These are phyloP conservation scores for Neotoxoptera formosana DNA, from an alignment of 1,140 invertebrate species.

Conservation along the genomic window DNA sequence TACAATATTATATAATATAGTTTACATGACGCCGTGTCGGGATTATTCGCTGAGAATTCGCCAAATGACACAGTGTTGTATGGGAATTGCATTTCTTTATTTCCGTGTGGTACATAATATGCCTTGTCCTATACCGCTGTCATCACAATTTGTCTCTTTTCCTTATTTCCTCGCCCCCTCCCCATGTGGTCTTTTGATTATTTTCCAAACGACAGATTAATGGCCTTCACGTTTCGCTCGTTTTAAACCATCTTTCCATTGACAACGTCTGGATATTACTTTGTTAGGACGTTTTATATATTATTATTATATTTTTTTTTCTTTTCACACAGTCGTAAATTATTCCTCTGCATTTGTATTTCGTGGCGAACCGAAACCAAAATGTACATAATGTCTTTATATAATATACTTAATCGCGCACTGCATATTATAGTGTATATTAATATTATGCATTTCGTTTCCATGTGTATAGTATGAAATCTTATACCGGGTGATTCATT, in stretches of 20 bases:
- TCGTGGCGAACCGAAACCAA: neutral
- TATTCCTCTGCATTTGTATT: neutral
- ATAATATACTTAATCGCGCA: neutral
- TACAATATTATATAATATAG: neutral
- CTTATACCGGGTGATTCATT: neutral
- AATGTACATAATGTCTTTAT: neutral
- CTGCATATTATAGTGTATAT: neutral
- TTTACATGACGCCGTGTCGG: neutral
- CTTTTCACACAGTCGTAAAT: neutral
- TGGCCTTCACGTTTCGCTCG: neutral
- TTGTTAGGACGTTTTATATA: neutral
- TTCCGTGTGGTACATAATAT: neutral
- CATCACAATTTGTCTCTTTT: constrained; percentile 17
- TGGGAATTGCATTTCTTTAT: neutral
- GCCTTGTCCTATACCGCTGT: neutral
- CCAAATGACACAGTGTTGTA: neutral
- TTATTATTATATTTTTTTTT: neutral
- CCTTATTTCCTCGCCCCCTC: neutral
- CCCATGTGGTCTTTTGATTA: constrained; percentile 7
- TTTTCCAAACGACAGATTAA: constrained; percentile 48
- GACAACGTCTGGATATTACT: neutral
- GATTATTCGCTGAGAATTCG: neutral
- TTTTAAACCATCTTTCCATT: constrained; percentile 2
- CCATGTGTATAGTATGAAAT: neutral
- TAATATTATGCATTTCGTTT: neutral